Evolutionary conservation across 2,797 vertebrate genomes (phyloP).

Genomic region (Sebastes variabilis): DNA sequence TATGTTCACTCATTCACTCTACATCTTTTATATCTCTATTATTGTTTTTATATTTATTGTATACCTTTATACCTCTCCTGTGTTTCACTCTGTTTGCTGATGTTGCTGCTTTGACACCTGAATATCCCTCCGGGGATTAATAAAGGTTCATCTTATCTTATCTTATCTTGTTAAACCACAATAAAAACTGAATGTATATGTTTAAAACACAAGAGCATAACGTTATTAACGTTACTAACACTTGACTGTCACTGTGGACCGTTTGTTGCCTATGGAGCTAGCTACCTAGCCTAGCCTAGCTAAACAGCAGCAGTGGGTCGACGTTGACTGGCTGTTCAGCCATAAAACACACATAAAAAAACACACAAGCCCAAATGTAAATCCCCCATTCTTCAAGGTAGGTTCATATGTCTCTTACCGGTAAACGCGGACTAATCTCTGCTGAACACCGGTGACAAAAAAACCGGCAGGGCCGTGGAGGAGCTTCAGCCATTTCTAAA

Average conservation of each 20-base stretch:
- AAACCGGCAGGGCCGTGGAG: conserved; percentile 88
- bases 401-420: conserved; percentile 78
- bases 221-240: not conserved
- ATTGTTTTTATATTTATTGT: too few species aligned
- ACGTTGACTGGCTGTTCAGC: conserved; percentile 19
- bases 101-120: too few species aligned
- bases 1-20: too few species aligned
- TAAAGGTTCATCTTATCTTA: too few species aligned
- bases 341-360: not conserved
- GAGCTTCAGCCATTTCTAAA: conserved; percentile 91
- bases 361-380: not conserved
- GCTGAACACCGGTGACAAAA: conserved; percentile 94
- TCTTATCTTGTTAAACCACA: not conserved
- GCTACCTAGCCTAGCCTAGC: conserved; percentile 43
- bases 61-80: too few species aligned
- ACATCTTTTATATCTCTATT: too few species aligned
- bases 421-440: conserved; percentile 91
- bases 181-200: rapidly evolving
- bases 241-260: conserved; percentile 2
- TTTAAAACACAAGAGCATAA: not conserved
- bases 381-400: rapidly evolving
- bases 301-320: conserved; percentile 15
- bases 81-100: too few species aligned
- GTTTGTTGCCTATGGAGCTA: not conserved
- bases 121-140: too few species aligned